Conservation (phyloP, 2,888 invertebrate species). For the Philonicus albiceps region DNA sequence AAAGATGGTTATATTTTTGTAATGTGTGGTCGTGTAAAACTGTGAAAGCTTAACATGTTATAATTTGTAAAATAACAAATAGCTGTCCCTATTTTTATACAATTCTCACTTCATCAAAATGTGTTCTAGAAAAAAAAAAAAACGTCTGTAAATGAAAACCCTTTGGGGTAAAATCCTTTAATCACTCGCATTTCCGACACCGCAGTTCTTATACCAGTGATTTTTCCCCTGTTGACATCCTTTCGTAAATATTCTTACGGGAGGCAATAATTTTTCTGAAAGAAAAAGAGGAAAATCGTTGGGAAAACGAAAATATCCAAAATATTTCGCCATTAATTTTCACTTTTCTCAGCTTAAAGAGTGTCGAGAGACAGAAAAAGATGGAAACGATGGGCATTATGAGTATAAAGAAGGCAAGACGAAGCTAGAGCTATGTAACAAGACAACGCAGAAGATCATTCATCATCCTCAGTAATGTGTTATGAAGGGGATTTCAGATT, state of each 20-base stretch:
- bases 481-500: constrained; percentile 39
- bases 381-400: background rate
- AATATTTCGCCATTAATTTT: constrained; percentile 14
- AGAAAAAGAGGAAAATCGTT: background rate
- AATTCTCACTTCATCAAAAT: background rate
- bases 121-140: background rate
- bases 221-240: background rate
- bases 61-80: no score
- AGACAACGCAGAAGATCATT: constrained; percentile 2
- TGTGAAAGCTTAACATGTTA: no score
- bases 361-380: constrained; percentile 2
- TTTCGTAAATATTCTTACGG: background rate
- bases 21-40: no score
- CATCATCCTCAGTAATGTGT: constrained; percentile 27
- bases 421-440: background rate
- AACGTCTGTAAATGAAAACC: background rate
- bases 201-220: background rate
- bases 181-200: background rate
- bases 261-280: background rate
- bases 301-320: background rate
- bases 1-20: no score
- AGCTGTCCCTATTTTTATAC: no score
- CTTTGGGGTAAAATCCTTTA: background rate
- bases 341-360: constrained; percentile 6
- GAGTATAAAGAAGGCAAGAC: background rate